Percentiles rank a stretch among this genome's conserved stretches.
Evolutionary conservation across 2,113 vertebrate species (phyloP).

Genomic region (Cochlearius cochlearius): DNA sequence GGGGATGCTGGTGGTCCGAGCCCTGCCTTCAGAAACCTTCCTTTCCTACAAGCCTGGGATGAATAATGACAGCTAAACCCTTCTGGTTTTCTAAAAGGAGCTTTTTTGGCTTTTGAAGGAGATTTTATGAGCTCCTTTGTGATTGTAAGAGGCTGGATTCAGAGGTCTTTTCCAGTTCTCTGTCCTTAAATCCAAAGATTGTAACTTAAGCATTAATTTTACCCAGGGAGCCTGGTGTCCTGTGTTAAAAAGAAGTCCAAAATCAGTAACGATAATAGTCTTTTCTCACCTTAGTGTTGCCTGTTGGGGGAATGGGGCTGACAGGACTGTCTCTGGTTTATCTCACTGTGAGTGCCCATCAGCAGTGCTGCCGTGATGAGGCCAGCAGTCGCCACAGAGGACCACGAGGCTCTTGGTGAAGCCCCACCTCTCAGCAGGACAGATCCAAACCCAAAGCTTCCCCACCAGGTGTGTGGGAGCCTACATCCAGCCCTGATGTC

Average conservation of each 20-base stretch:
- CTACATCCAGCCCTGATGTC: neutral
- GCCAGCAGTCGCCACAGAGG: neutral
- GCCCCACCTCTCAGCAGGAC: neutral
- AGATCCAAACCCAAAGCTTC: neutral
- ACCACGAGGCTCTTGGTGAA: neutral
- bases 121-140: neutral
- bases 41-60: neutral
- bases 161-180: neutral
- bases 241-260: neutral
- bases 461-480: accelerated
- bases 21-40: neutral
- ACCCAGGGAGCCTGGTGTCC: neutral
- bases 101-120: neutral
- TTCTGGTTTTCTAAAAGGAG: neutral
- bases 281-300: neutral
- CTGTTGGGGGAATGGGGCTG: accelerated
- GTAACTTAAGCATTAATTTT: neutral
- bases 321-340: neutral
- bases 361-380: accelerated
- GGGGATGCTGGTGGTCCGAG: neutral
- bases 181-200: neutral
- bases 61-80: neutral
- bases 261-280: accelerated
- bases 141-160: neutral
- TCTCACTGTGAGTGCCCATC: neutral